Evolutionary conservation across 2,888 invertebrate species (phyloP).

Genomic region (Rhagonycha lutea): DNA sequence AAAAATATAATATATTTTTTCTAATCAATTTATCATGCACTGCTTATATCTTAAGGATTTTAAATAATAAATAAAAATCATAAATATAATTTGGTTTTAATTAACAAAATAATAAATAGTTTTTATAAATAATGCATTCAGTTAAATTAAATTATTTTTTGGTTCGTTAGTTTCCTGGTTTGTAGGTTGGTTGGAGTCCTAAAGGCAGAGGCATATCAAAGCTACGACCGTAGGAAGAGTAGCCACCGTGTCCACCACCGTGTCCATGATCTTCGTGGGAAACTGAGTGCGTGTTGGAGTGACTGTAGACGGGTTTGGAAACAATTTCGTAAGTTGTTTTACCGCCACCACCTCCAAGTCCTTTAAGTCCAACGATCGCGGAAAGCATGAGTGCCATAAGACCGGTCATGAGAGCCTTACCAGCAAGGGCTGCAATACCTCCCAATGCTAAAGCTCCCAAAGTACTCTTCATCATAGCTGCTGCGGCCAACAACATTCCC

Average conservation of each 20-base stretch:
- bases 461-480: slow-evolving; percentile 70
- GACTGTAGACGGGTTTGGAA: slow-evolving; percentile 78
- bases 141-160: slow-evolving; percentile 27
- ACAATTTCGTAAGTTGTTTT: slow-evolving; percentile 85
- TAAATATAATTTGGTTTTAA: slow-evolving; percentile 6
- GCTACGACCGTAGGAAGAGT: slow-evolving; percentile 62
- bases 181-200: slow-evolving; percentile 59
- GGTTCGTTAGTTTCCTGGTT: slow-evolving; percentile 57
- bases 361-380: slow-evolving; percentile 76
- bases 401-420: slow-evolving; percentile 83
- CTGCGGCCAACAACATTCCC: slow-evolving; percentile 56
- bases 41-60: too few relatives aligned
- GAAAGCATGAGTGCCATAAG: slow-evolving; percentile 79
- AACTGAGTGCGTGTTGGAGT: slow-evolving; percentile 67
- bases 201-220: slow-evolving; percentile 54
- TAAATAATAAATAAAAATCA: not conserved
- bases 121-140: slow-evolving; percentile 29
- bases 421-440: slow-evolving; percentile 76
- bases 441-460: slow-evolving; percentile 72
- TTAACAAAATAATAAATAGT: slow-evolving; percentile 29
- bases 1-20: too few relatives aligned
- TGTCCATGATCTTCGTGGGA: slow-evolving; percentile 67
- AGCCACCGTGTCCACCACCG: slow-evolving; percentile 52
- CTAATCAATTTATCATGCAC: too few relatives aligned
- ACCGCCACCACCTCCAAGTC: slow-evolving; percentile 67